These are phyloP conservation scores for Phaethon lepturus DNA, from an alignment of 2,113 vertebrate genomes.

Conservation along the genomic window DNA sequence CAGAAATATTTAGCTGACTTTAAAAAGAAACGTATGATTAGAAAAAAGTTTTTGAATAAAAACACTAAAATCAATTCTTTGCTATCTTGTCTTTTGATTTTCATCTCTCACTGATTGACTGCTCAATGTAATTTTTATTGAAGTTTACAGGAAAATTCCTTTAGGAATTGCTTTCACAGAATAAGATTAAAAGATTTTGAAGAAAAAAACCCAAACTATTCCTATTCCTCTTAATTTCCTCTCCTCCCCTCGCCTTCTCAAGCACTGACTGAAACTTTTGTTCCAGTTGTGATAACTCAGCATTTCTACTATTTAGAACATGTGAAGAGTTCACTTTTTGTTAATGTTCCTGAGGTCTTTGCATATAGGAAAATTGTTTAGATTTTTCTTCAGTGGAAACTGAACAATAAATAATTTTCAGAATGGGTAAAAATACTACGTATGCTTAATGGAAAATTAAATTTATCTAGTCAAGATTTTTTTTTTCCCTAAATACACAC, in stretches of 20 bases:
- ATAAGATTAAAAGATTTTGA: background rate
- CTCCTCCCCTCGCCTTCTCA: background rate
- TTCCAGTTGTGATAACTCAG: background rate
- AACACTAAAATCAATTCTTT: background rate
- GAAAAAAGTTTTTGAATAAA: background rate
- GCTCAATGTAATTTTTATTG: background rate
- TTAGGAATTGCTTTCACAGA: background rate
- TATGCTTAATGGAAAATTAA: background rate
- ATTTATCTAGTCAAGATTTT: background rate
- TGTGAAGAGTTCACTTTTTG: background rate
- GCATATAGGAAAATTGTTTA: background rate
- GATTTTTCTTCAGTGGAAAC: background rate
- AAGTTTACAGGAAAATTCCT: background rate
- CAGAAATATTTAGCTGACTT: background rate
- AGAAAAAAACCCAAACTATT: background rate
- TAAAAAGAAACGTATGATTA: background rate
- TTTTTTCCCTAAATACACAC: background rate
- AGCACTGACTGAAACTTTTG: background rate
- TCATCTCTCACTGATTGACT: background rate
- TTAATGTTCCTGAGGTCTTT: background rate
- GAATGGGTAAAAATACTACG: background rate
- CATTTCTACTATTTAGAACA: background rate
- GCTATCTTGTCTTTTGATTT: background rate
- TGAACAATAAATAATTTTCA: background rate
- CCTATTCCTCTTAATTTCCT: background rate